phyloP scores from a whole-genome alignment of 2,888 invertebrate species.

The Nomada goodeniana region DNA sequence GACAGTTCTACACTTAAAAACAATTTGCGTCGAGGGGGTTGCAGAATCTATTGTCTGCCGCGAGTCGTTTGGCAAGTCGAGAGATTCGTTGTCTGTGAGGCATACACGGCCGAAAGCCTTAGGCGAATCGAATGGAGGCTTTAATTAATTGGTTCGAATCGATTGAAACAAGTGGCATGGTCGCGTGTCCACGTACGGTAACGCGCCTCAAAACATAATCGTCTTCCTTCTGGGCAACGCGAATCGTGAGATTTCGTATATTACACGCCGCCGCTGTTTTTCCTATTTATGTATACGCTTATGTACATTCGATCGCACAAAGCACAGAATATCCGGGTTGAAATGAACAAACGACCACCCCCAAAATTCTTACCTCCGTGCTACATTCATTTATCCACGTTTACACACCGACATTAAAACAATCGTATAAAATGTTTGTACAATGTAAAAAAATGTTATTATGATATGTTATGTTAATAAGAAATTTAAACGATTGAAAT shows the following conservation, averaged over 20 bases:
- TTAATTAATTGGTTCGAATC: constrained; percentile 49
- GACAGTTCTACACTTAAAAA: constrained; percentile 31
- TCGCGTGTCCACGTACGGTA: constrained; percentile 36
- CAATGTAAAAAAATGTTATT: neutral
- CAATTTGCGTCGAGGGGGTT: constrained; percentile 24
- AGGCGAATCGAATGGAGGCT: constrained; percentile 49
- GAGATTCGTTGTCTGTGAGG: constrained; percentile 65
- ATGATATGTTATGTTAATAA: constrained; percentile 30
- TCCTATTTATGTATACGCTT: constrained; percentile 51
- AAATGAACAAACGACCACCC: neutral
- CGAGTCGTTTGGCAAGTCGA: constrained; percentile 52
- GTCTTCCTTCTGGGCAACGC: constrained; percentile 44
- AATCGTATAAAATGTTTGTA: constrained; percentile 1
- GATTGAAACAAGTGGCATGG: constrained; percentile 62
- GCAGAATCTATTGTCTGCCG: constrained; percentile 47
- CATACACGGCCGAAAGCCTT: constrained; percentile 54
- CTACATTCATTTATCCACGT: neutral
- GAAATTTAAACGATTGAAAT: constrained; percentile 5
- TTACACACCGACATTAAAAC: neutral
- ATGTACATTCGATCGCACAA: constrained; percentile 53
- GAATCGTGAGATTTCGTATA: constrained; percentile 48
- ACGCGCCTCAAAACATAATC: constrained; percentile 52
- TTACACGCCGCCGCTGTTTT: constrained; percentile 47
- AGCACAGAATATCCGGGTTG: constrained; percentile 49
- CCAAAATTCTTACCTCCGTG: neutral